These are phyloP conservation scores for Corythaixoides concolor DNA, from an alignment of 2,113 vertebrate genomes.

Conservation along the genomic window DNA sequence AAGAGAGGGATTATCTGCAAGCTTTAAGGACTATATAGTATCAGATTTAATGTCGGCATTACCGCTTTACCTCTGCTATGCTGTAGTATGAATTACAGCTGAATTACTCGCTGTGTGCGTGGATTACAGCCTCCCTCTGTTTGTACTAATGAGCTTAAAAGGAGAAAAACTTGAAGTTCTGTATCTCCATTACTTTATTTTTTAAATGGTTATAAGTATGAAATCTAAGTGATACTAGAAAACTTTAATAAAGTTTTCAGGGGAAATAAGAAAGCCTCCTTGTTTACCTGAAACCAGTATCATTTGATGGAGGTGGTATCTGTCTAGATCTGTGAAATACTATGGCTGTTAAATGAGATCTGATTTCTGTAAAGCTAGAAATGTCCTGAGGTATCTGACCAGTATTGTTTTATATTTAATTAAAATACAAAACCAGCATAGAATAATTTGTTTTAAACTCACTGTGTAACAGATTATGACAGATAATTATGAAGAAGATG, in stretches of 20 bases:
- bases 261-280: neutral
- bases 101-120: neutral
- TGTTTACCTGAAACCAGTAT: neutral
- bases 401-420: neutral
- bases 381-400: neutral
- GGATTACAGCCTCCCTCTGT: neutral
- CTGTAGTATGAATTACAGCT: slow-evolving; percentile 10
- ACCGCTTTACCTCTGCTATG: neutral
- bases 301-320: neutral
- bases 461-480: neutral
- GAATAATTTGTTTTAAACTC: neutral
- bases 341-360: neutral
- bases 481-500: neutral
- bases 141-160: neutral
- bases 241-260: neutral
- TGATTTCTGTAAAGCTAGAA: neutral
- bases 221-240: neutral
- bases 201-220: neutral
- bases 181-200: neutral
- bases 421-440: neutral
- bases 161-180: neutral
- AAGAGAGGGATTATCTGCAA: slow-evolving; percentile 19
- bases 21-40: neutral
- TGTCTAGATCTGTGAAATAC: neutral
- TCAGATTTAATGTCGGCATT: neutral